Base-by-base conservation (phyloP, 2,888 invertebrate genomes). In the Portevinia maculata region DNA sequence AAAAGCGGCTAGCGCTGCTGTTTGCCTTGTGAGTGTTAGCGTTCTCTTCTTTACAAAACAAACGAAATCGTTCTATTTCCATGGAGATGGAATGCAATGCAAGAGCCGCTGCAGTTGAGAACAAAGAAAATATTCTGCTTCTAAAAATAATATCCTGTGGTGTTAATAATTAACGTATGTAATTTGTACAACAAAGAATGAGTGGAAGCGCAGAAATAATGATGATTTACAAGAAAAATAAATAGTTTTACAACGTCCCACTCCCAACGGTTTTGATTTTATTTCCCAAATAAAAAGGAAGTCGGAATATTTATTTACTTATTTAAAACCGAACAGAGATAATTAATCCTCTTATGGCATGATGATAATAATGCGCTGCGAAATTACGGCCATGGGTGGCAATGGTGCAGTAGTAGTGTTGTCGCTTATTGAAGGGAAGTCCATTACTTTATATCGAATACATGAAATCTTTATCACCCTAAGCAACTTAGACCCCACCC, bases 191-290 rank as follows among this genome's bases (percentile, higher is more conserved):
- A 59, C 44, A 59, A 59, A 30, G 17, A 59, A 15, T 44, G 17
- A 17, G 44, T n/a, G n/a, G n/a, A 32, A 15, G 19, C 8, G 32
- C 19, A 17, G n/a, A 37, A 28, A 32, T 46, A 11, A n/a, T 24
- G 21, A 60, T 46, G 44, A 50, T 48, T 59, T 39, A 50, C 28
- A 70, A 39, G 48, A n/a, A 59, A 57, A 69, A 57, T n/a, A n/a
- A n/a, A 46, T 57, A 34, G 57, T 69, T 37, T 24, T 19, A 39
- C 64, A 19, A 57, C 69, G 24, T 19, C 39, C 55, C 69, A 57
- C n/a, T n/a, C n/a, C n/a, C 55, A 69, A 28, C 28, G 3, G n/a
- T 52, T 52, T 9, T 50, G 13, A 17, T 60, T 32, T 30, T 44
- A 11, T 34, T 30, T n/a, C n/a, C n/a, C n/a, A n/a, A n/a, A n/a